Base-by-base conservation (phyloP, 1,140 invertebrate genomes). In the Frieseomelitta varia region DNA sequence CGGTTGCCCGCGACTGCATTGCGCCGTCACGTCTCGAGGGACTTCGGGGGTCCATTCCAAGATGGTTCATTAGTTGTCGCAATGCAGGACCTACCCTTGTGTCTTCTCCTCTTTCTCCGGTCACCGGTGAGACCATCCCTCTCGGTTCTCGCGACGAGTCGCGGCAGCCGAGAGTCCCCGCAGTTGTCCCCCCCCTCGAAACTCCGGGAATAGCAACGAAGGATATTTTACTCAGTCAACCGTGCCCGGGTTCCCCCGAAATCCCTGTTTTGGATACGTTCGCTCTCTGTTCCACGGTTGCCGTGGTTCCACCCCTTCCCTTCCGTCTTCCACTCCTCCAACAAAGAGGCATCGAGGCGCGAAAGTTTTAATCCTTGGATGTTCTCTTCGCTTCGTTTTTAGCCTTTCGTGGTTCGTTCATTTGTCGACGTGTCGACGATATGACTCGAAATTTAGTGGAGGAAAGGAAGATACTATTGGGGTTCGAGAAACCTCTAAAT, bases 11-110 rank as follows among this genome's bases (percentile, higher is more conserved):
- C 89, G 89, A 94, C 94, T 94, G 94, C 93, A 95, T 94, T 94
- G 94, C 94, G 93, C 91, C 93, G 93, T 95, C 94, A 95, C 93
- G 94, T 94, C 94, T 88, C 93, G 88, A 85, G 92, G 91, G 92
- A 93, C 90, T 93, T 94, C 86, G 90, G 88, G 86, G 90, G 92
- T 93, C 87, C 89, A 87, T 91, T 93, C 92, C 92, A 94, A 94
- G 92, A 94, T 93, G 93, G 92, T 95, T 95, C 93, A 95, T 95
- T 95, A 95, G 94, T 94, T 94, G 94, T 94, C 93, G 93, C 94
- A 95, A 94, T 95, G 94, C 94, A 94, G 94, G 93, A 93, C 91
- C 91, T 90, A 88, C 90, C 84, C 87, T 47, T 58, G 56, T 67
- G 65, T 78, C 79, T 67, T 84, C 72, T 65, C 74, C 73, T 87